Evolutionary conservation across 1,140 invertebrate species (phyloP), one percentile per base, ranked within the genome.

Genomic region (Ceratina japonica): DNA sequence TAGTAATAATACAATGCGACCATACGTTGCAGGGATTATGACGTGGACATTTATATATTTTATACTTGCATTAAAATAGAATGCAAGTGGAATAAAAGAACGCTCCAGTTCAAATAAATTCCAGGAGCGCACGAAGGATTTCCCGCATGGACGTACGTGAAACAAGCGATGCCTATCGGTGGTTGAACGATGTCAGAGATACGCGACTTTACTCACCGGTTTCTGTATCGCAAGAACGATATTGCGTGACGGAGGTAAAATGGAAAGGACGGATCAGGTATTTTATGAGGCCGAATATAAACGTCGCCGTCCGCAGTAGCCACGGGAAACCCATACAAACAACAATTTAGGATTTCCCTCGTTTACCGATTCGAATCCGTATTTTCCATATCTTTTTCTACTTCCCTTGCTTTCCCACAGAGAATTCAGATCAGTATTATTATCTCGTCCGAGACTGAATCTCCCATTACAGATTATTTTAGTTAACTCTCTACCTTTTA

Each of bases 131-230:
- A 16, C 10, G 51, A 1, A 56, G 8, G 15, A 65, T 75, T 56
- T 37, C n/a, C 31, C 27, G 18, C 20, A 16, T 22, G 73, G 16
- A 49, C 16, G 15, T 61, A 37, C 56, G 65, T 69, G 65, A 31
- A 76, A 70, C 54, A 37, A 61, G 56, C 65, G 75, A 76, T 76
- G 44, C 4, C 15, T 24, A 70, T 76, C 74, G 31, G 37, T 10
- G 65, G 37, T n/a, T 5, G 18, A 76, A 70, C 22, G 75, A 76
- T 76, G 24, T 10, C 75, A 12, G 12, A 70, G 65, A 76, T 76
- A 76, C 24, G 56, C 65, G 18, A 20, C 54, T 59, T 44, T 27
- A 24, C 74, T 51, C 4, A 62, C 15, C 22, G 18, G 31, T 31
- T 49, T 12, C n/a, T 64, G 49, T 64, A 64, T 54, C 56, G 58